Conservation (phyloP, 2,797 vertebrate genomes). For the Pempheris klunzingeri region DNA sequence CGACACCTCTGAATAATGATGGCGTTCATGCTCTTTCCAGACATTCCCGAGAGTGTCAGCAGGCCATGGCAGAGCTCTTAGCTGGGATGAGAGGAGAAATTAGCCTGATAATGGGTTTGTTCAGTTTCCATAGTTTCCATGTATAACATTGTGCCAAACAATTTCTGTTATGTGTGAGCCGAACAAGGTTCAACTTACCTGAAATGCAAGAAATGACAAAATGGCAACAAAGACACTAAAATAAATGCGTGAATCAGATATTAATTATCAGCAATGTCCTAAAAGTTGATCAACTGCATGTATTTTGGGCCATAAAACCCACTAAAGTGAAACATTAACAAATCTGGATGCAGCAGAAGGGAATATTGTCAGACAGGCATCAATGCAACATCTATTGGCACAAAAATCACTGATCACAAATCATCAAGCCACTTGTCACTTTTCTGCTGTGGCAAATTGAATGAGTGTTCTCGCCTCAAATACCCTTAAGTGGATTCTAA, state of each 20-base stretch:
- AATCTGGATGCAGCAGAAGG: conserved; percentile 20
- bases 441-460: conserved; percentile 20
- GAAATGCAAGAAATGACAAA: conserved; percentile 8
- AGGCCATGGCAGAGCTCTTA: conserved; percentile 42
- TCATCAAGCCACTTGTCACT: conserved; percentile 46
- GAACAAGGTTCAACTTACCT: not conserved
- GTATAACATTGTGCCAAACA: conserved; percentile 7
- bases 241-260: not conserved
- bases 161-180: not conserved
- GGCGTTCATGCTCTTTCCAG: conserved; percentile 40
- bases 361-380: conserved; percentile 30
- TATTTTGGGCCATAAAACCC: conserved; percentile 12
- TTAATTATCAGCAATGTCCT: conserved; percentile 9
- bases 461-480: conserved; percentile 33
- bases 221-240: no score
- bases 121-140: conserved; percentile 29
- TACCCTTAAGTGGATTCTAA: conserved; percentile 49
- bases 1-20: conserved; percentile 46
- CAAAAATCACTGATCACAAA: conserved; percentile 52
- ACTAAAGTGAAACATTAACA: conserved; percentile 38
- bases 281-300: not conserved
- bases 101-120: conserved; percentile 37
- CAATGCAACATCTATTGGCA: conserved; percentile 40
- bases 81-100: conserved; percentile 35
- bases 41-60: conserved; percentile 46